Evolutionary conservation across 2,113 vertebrate species (phyloP).

Genomic region (Nematolebias whitei): DNA sequence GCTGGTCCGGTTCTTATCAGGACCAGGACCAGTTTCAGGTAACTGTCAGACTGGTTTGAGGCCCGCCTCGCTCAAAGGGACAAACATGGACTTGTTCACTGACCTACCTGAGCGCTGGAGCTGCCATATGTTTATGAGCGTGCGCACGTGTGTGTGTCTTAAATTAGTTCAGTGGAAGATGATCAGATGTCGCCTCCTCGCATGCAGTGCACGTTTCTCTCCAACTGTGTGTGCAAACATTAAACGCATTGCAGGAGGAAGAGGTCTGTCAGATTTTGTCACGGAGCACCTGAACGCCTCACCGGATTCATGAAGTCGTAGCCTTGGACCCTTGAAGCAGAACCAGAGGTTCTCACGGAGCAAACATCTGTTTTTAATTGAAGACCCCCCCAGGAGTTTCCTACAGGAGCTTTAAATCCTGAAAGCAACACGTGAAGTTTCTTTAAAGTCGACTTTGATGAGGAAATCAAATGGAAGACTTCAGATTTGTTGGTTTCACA

Average conservation of each 20-base stretch:
- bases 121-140: slow-evolving; percentile 35
- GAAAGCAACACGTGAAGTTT: too few species aligned
- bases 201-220: neutral
- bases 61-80: slow-evolving; percentile 16
- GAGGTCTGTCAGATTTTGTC: too few species aligned
- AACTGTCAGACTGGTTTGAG: slow-evolving; percentile 5
- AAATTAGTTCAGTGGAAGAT: slow-evolving; percentile 62
- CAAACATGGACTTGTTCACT: slow-evolving; percentile 20
- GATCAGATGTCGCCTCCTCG: slow-evolving; percentile 20
- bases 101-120: slow-evolving; percentile 16
- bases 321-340: too few species aligned
- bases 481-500: too few species aligned
- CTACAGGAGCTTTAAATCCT: too few species aligned
- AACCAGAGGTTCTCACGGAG: too few species aligned
- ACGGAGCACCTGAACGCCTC: too few species aligned
- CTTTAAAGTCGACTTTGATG: too few species aligned
- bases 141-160: slow-evolving; percentile 28
- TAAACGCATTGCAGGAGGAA: neutral
- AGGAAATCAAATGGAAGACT: too few species aligned
- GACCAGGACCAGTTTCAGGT: slow-evolving; percentile 1
- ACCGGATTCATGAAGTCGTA: too few species aligned
- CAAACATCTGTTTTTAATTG: too few species aligned
- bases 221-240: neutral
- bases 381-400: too few species aligned
- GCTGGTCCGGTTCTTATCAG: neutral